Percentiles rank a stretch among this genome's conserved stretches.
Evolutionary conservation across 1,140 invertebrate species (phyloP).

Genomic region (Oreohelix idahoensis): DNA sequence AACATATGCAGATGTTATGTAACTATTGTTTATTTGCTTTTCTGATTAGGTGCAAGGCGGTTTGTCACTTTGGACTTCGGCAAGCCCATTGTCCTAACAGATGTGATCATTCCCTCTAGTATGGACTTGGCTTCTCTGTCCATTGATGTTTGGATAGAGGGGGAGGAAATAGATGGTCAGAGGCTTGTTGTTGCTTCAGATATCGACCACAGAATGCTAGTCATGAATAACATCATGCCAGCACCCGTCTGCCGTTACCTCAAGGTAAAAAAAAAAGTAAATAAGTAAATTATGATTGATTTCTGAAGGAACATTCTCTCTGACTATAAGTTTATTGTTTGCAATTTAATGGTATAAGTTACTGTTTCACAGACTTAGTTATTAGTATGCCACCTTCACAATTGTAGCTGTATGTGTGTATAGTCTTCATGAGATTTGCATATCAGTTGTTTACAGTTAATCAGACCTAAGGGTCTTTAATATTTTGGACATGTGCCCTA

Average conservation of each 20-base stretch:
- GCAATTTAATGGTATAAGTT: no score
- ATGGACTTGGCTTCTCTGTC: constrained; percentile 88
- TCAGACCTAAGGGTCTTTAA: no score
- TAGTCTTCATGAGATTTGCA: no score
- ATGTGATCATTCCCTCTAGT: constrained; percentile 89
- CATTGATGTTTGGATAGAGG: constrained; percentile 88
- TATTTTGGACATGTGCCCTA: no score
- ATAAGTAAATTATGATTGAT: no score
- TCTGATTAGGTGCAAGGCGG: constrained; percentile 77
- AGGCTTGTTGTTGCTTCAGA: constrained; percentile 89
- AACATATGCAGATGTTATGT: no score
- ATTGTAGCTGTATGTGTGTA: no score
- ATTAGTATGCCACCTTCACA: no score
- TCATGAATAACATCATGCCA: constrained; percentile 90
- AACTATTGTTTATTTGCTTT: not conserved
- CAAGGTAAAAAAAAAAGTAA: constrained; percentile 77
- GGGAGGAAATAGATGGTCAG: constrained; percentile 86
- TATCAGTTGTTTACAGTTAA: no score
- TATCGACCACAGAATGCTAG: constrained; percentile 86
- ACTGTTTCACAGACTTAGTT: no score
- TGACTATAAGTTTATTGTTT: no score
- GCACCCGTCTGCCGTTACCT: constrained; percentile 89
- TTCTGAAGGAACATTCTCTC: no score
- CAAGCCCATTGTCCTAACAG: constrained; percentile 86
- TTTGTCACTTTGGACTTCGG: constrained; percentile 94